Evolutionary conservation across 2,888 invertebrate species (phyloP).

Genomic region (Sphinx pinastri): DNA sequence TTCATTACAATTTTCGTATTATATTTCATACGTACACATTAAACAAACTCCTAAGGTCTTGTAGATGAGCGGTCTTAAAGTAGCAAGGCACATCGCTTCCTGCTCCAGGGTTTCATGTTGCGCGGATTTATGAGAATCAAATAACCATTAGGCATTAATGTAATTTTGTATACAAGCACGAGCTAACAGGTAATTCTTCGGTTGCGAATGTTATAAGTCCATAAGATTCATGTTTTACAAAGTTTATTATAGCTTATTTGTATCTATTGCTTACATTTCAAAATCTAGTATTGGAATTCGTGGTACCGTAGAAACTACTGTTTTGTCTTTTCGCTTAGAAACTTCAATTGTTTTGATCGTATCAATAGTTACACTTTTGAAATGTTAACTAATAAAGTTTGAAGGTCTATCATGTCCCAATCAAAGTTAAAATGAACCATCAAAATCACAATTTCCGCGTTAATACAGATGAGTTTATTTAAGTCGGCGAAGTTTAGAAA

Average conservation of each 20-base stretch:
- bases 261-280: not conserved
- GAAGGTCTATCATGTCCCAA: constrained; percentile 20
- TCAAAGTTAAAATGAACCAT: constrained; percentile 49
- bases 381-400: not conserved
- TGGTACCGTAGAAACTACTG: not conserved
- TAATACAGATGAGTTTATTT: constrained; percentile 62
- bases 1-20: constrained; percentile 79
- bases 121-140: constrained; percentile 42
- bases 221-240: too few relatives aligned
- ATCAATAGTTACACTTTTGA: not conserved
- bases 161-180: constrained; percentile 3
- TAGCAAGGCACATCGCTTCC: constrained; percentile 41
- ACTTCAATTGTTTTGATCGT: too few relatives aligned
- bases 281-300: not conserved
- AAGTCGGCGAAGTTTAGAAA: constrained; percentile 64
- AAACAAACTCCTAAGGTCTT: constrained; percentile 52
- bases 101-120: constrained; percentile 44
- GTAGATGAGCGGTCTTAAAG: constrained; percentile 47
- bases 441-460: constrained; percentile 59
- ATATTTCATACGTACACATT: constrained; percentile 62
- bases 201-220: not conserved
- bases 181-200: not conserved
- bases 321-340: not conserved
- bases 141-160: constrained; percentile 34
- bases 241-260: not conserved